Evolutionary conservation across 1,140 invertebrate genomes (phyloP).

Genomic region (Drosophila equinoxialis): DNA sequence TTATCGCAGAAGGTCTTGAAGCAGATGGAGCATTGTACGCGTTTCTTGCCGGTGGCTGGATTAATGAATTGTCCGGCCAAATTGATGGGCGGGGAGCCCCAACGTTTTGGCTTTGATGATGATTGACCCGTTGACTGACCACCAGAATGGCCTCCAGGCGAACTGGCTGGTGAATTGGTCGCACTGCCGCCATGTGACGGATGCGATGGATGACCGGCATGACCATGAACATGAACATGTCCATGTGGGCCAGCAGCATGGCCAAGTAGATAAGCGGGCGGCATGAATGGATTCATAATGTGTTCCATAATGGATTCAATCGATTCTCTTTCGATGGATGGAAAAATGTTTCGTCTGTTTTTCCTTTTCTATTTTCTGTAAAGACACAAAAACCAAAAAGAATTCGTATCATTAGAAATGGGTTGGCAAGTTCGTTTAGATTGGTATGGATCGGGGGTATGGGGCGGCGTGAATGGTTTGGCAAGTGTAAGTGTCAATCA

Average conservation of each 20-base stretch:
- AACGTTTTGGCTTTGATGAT: conserved; percentile 69
- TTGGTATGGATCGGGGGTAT: background rate
- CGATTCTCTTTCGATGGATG: background rate
- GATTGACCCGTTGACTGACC: background rate
- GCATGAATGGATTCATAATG: conserved; percentile 77
- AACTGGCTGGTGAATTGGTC: conserved; percentile 67
- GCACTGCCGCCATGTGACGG: conserved; percentile 15
- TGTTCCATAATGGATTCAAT: conserved; percentile 64
- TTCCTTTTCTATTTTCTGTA: conserved; percentile 32
- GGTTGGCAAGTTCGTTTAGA: background rate
- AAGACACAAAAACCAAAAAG: conserved; percentile 24
- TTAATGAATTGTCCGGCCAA: conserved; percentile 95
- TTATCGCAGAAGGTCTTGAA: conserved; percentile 99
- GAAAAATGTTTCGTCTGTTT: background rate
- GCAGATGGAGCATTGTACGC: conserved; percentile 99
- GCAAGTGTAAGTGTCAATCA: conserved; percentile 60
- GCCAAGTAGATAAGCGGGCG: conserved; percentile 72
- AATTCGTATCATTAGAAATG: conserved; percentile 36
- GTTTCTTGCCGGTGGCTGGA: conserved; percentile 95
- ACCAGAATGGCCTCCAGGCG: conserved; percentile 46
- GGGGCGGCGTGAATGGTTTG: background rate
- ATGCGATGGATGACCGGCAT: conserved; percentile 9
- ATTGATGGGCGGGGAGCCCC: conserved; percentile 88
- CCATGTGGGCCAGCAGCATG: conserved; percentile 41
- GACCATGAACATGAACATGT: conserved; percentile 29